These are phyloP conservation scores for Germaria angustata DNA, from an alignment of 2,888 invertebrate genomes.

Conservation along the genomic window DNA sequence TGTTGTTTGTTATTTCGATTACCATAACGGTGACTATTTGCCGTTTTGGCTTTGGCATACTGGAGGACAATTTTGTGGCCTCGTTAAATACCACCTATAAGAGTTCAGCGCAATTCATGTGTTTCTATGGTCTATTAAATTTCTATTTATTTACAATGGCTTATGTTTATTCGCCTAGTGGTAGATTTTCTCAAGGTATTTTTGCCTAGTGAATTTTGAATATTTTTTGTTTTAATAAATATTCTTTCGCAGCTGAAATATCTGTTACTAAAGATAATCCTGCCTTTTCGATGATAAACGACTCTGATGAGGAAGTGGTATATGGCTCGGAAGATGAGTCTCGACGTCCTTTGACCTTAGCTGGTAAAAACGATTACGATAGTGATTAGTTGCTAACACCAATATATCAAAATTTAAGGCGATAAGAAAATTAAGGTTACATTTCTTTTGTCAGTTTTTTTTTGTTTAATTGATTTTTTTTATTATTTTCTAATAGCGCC, in stretches of 20 bases:
- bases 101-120: conserved; percentile 97
- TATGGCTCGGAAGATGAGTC: conserved; percentile 96
- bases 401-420: conserved; percentile 5
- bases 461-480: neutral
- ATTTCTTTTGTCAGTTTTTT: neutral
- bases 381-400: conserved; percentile 82
- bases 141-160: conserved; percentile 96
- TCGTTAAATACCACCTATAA: conserved; percentile 92
- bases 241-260: conserved; percentile 83
- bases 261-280: conserved; percentile 98
- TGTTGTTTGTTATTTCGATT: conserved; percentile 89
- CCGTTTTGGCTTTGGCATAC: conserved; percentile 92
- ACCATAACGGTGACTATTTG: conserved; percentile 88
- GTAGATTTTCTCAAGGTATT: conserved; percentile 90
- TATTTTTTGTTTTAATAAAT: neutral
- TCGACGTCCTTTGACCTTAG: conserved; percentile 87
- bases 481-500: neutral
- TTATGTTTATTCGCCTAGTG: conserved; percentile 94
- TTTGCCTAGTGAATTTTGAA: neutral
- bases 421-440: neutral
- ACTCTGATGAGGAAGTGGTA: conserved; percentile 97
- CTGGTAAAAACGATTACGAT: conserved; percentile 84
- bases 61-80: conserved; percentile 97
- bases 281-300: conserved; percentile 98
- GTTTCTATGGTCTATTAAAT: conserved; percentile 95